phyloP scores from a whole-genome alignment of 2,113 vertebrate species.

The Grammomys dolichurus region DNA sequence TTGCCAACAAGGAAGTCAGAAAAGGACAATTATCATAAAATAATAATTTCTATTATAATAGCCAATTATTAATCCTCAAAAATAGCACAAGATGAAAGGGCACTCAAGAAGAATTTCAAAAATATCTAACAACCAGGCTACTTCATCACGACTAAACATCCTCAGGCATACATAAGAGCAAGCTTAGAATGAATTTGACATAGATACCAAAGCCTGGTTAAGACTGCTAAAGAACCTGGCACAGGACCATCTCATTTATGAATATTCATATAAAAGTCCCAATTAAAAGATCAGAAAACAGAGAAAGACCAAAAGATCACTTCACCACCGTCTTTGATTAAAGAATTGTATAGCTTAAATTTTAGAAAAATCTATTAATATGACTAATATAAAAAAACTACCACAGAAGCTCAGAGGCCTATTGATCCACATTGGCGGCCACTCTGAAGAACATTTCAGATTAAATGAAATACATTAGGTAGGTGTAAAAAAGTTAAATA shows the following conservation, averaged over 20 bases:
- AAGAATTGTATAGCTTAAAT: neutral
- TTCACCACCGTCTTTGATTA: neutral
- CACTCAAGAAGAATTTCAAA: neutral
- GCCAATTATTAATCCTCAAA: constrained; percentile 28
- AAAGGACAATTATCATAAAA: neutral
- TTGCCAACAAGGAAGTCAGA: neutral
- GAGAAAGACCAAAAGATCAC: neutral
- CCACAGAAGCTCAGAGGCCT: neutral
- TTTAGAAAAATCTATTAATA: constrained; percentile 34
- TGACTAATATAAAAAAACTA: neutral
- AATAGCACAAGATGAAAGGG: neutral
- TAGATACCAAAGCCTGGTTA: neutral
- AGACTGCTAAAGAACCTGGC: neutral
- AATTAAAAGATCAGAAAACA: neutral
- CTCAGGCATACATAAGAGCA: constrained; percentile 1
- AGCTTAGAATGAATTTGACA: neutral
- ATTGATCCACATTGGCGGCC: neutral
- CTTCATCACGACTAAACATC: neutral
- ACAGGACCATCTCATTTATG: neutral
- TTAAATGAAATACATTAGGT: neutral
- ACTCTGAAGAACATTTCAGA: neutral
- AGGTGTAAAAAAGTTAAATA: neutral
- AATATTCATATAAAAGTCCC: constrained; percentile 8
- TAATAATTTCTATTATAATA: constrained; percentile 48
- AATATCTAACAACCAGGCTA: neutral